A percentile compares a stretch with the other conserved stretches of the same genome.
phyloP scores from a whole-genome alignment of 1,140 invertebrate genomes.

The Aradophagus sp. region DNA sequence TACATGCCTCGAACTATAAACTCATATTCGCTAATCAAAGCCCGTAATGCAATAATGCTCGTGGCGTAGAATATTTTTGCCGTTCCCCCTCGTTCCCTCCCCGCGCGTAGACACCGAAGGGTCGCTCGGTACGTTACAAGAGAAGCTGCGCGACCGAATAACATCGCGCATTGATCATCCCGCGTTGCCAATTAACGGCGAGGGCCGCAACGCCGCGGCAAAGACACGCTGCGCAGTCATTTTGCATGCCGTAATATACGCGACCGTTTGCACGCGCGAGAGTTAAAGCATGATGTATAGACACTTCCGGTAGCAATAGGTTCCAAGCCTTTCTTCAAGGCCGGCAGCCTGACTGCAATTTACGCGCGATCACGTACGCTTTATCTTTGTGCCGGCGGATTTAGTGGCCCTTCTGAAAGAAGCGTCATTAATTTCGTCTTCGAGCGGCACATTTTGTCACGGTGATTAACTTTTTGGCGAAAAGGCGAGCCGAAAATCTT shows the following conservation, averaged over 20 bases:
- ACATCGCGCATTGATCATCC: constrained; percentile 61
- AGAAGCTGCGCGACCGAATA: constrained; percentile 53
- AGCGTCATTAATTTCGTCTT: constrained; percentile 36
- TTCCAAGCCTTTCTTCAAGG: constrained; percentile 35
- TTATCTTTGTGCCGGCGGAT: constrained; percentile 38
- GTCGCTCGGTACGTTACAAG: constrained; percentile 36
- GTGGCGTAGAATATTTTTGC: constrained; percentile 43
- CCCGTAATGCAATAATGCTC: constrained; percentile 41
- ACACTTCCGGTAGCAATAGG: constrained; percentile 47
- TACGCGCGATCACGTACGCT: constrained; percentile 49
- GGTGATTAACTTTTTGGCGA: constrained; percentile 18
- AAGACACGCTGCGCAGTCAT: constrained; percentile 55
- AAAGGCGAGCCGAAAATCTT: constrained; percentile 15
- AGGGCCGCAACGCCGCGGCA: constrained; percentile 44
- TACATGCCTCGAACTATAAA: constrained; percentile 19
- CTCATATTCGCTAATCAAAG: constrained; percentile 40
- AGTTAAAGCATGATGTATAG: constrained; percentile 44
- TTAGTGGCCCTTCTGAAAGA: constrained; percentile 25
- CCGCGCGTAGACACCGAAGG: constrained; percentile 21
- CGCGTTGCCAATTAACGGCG: constrained; percentile 59
- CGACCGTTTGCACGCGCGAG: constrained; percentile 27
- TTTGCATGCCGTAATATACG: constrained; percentile 40
- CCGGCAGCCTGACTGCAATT: constrained; percentile 23
- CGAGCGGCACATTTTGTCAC: constrained; percentile 14
- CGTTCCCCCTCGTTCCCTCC: constrained; percentile 1